Evolutionary conservation across 2,888 invertebrate species (phyloP).

Genomic region (Neria commutata): DNA sequence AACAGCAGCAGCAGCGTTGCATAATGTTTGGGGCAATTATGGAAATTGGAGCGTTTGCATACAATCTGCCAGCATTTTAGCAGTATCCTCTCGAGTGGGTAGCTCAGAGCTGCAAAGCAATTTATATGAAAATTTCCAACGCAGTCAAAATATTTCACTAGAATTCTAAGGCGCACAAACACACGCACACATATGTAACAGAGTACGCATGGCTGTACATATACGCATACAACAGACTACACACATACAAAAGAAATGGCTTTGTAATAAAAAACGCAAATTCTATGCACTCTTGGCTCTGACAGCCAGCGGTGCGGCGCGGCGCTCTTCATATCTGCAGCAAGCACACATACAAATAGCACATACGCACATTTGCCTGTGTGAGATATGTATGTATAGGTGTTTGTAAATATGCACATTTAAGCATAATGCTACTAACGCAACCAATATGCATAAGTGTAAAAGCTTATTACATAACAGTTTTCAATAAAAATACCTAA

Average conservation of each 20-base stretch:
- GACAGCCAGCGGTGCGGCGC: too few relatives aligned
- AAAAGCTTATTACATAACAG: too few relatives aligned
- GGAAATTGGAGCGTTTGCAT: slow-evolving; percentile 33
- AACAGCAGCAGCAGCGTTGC: slow-evolving; percentile 15
- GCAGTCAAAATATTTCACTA: not conserved
- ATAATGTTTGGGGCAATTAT: slow-evolving; percentile 34
- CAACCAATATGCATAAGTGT: too few relatives aligned
- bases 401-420: too few relatives aligned
- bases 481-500: too few relatives aligned
- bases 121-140: slow-evolving; percentile 23
- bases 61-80: slow-evolving; percentile 27
- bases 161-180: not conserved
- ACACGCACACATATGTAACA: not conserved
- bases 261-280: not conserved
- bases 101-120: slow-evolving; percentile 3
- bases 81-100: not conserved
- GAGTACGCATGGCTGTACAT: not conserved
- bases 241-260: not conserved
- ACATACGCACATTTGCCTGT: too few relatives aligned
- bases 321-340: too few relatives aligned
- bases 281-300: too few relatives aligned
- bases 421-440: too few relatives aligned
- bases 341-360: too few relatives aligned
- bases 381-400: too few relatives aligned
- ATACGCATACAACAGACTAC: not conserved